phyloP scores from a whole-genome alignment of 2,113 vertebrate species.

The Atractosteus spatula region DNA sequence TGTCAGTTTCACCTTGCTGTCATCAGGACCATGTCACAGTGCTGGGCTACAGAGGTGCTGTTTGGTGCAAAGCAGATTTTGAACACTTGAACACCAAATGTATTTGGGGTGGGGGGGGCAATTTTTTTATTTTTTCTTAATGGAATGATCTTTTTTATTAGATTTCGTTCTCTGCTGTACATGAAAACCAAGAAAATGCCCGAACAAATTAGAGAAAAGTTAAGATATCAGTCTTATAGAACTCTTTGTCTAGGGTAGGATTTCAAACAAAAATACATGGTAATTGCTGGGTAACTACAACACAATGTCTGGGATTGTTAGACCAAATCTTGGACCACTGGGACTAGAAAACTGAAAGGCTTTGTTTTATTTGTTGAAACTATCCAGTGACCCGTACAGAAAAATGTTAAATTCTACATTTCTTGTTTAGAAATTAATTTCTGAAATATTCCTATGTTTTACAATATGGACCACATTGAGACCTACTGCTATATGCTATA shows the following conservation, averaged over 20 bases:
- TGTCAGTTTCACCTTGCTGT: too few relatives aligned
- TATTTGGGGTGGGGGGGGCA: background rate
- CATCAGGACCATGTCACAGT: too few relatives aligned
- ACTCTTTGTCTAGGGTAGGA: background rate
- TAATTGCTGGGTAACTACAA: conserved; percentile 6
- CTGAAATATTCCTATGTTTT: too few relatives aligned
- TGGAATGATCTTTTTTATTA: conserved; percentile 2
- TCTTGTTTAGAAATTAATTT: background rate
- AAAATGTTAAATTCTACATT: conserved; percentile 5
- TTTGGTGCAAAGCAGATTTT: background rate
- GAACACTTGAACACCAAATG: background rate
- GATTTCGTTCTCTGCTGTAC: conserved; percentile 6
- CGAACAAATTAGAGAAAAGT: conserved; percentile 11
- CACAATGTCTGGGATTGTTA: background rate
- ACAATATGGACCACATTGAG: too few relatives aligned
- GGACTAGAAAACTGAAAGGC: background rate
- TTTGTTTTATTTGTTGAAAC: conserved; percentile 6
- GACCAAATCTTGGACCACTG: too few relatives aligned
- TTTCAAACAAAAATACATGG: conserved; percentile 10
- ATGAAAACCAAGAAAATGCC: background rate
- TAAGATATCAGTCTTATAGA: background rate
- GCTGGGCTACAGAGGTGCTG: too few relatives aligned
- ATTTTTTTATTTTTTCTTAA: conserved; percentile 2
- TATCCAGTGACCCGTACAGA: background rate
- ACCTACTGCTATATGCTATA: too few relatives aligned